phyloP scores from a whole-genome alignment of 2,888 invertebrate species.

The Ophion slaviceki region DNA sequence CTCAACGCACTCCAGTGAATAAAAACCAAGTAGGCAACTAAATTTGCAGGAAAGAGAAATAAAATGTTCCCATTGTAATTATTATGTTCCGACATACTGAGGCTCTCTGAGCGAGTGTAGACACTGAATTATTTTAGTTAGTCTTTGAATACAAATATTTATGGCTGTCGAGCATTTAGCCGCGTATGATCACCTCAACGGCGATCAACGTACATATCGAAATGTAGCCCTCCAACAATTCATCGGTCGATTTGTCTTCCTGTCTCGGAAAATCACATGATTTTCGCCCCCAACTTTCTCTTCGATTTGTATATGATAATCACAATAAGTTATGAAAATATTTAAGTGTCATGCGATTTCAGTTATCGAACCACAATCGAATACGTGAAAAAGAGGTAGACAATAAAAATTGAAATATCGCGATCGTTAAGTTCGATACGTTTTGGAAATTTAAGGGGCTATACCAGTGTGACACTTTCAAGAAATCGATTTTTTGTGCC shows the following conservation, averaged over 20 bases:
- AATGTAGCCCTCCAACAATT: not conserved
- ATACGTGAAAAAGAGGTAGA: not conserved
- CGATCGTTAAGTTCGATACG: not conserved
- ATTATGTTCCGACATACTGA: not conserved
- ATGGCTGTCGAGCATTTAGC: not conserved
- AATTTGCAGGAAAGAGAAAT: not conserved
- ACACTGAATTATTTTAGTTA: not conserved
- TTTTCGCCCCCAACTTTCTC: not conserved
- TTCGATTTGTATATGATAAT: not conserved
- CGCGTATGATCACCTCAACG: not conserved
- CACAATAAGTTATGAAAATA: not conserved
- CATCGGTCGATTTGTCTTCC: not conserved
- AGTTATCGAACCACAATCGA: too few species aligned
- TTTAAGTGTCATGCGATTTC: not conserved
- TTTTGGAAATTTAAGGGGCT: not conserved
- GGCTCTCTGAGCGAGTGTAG: not conserved
- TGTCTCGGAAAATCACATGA: not conserved
- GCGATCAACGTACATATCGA: not conserved
- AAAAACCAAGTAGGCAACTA: not conserved
- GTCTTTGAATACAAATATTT: not conserved
- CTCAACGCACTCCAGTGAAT: not conserved
- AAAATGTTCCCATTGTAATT: not conserved
- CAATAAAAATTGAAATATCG: not conserved
- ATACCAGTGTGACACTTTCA: too few species aligned
- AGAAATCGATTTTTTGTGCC: too few species aligned